Evolutionary conservation across 2,888 invertebrate species (phyloP).

Genomic region (Hedychridium roseum): DNA sequence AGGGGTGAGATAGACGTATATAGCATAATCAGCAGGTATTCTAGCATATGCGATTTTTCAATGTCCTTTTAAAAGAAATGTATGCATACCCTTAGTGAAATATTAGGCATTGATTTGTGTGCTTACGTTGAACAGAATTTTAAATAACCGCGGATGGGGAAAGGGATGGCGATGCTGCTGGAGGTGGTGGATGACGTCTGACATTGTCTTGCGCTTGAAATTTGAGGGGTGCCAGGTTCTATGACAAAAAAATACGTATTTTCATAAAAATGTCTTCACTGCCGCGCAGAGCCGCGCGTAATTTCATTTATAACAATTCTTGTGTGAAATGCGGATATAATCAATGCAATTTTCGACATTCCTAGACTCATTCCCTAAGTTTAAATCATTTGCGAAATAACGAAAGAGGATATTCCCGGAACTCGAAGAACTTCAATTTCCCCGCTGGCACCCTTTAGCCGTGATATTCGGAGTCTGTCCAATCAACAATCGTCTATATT

Average conservation of each 20-base stretch:
- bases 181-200: constrained; percentile 22
- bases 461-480: constrained; percentile 58
- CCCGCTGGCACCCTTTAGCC: constrained; percentile 49
- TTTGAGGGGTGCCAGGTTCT: constrained; percentile 45
- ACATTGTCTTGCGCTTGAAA: constrained; percentile 48
- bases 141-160: constrained; percentile 32
- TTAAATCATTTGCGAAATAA: no score
- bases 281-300: no score
- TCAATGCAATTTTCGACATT: no score
- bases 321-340: no score
- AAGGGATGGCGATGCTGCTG: background rate
- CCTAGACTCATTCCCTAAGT: no score
- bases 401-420: no score
- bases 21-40: constrained; percentile 56
- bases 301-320: no score
- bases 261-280: no score
- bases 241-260: no score
- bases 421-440: constrained; percentile 5
- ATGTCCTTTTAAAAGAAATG: constrained; percentile 61
- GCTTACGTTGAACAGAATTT: constrained; percentile 51
- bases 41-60: constrained; percentile 61
- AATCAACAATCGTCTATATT: constrained; percentile 61
- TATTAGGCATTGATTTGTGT: constrained; percentile 58
- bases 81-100: constrained; percentile 58
- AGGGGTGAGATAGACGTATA: constrained; percentile 30